Base-by-base conservation (phyloP, 2,113 vertebrate genomes). In the Dipodomys merriami region DNA sequence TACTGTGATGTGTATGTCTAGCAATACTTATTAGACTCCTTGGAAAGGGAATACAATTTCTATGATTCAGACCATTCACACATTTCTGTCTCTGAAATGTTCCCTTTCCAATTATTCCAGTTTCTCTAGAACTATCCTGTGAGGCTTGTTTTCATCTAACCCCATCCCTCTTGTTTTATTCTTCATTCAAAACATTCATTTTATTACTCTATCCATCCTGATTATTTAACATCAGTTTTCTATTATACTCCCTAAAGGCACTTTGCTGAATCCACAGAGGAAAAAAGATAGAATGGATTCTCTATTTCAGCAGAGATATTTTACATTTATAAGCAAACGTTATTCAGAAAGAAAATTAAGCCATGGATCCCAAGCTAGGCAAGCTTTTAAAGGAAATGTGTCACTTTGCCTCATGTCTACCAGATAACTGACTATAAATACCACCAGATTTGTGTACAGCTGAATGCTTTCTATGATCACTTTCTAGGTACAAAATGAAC, bases 401-500 rank as follows among this genome's bases (percentile, higher is more conserved):
- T 19, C 35, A 77, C 8, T 82, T 73, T 81, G 79, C 35, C 49
- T 87, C 16, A 20, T 60, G 53, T n/a, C 64, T 90, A 27, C 30
- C 16, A 72, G 44, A 67, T 33, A 72, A 82, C 19, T 49, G 73
- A n/a, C 11, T 73, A 84, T 65, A 74, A 83, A 86, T 39, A 74
- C 2, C 16, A 90, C 29, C 73, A 35, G 69, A 39, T 20, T 30
- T 83, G 16, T 84, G 57, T 76, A 46, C 25, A 33, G 8, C 20
- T 72, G 64, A 76, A 19, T 39, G 49, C 30, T 68, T 78, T 65
- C n/a, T 35, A 7, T 23, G 44, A 49, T 57, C 60, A n/a, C 10
- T 44, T 81, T 90, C n/a, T 39, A 57, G n/a, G 53, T 72, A 69
- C 49, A 85, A 95, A 85, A 89, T 35, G 13, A 77, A 95, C 25